phyloP scores from a whole-genome alignment of 2,888 invertebrate genomes.

The Proisotoma minuta region DNA sequence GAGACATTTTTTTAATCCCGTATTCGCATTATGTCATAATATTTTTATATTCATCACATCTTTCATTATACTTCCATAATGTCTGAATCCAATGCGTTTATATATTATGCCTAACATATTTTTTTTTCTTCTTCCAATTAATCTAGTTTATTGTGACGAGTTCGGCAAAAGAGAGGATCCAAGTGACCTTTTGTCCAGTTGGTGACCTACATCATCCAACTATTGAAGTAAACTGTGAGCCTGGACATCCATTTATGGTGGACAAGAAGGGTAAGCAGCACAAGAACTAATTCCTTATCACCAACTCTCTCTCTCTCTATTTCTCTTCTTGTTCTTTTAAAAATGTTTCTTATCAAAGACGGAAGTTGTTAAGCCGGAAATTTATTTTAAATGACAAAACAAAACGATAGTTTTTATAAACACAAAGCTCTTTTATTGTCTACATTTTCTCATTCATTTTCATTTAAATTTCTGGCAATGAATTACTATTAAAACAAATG shows the following conservation, averaged over 20 bases:
- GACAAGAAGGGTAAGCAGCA: constrained; percentile 45
- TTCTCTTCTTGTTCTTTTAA: too few relatives aligned
- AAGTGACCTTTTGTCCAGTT: constrained; percentile 47
- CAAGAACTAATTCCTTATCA: neutral
- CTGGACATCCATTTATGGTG: constrained; percentile 47
- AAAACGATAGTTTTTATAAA: neutral
- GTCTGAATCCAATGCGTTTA: neutral
- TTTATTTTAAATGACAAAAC: neutral
- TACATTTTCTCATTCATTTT: neutral
- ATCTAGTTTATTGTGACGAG: constrained; percentile 47
- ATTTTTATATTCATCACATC: neutral
- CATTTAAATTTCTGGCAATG: neutral
- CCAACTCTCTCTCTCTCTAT: neutral
- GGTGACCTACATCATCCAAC: constrained; percentile 45
- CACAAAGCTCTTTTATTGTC: neutral
- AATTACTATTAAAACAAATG: too few relatives aligned
- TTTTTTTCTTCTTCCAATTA: constrained; percentile 4
- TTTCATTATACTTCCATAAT: neutral
- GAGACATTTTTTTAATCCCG: neutral
- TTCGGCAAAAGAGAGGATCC: constrained; percentile 46
- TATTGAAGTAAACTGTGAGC: constrained; percentile 47
- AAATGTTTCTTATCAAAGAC: constrained; percentile 3
- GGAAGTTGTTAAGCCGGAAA: neutral
- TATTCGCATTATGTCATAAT: neutral
- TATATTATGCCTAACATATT: neutral